Conservation (phyloP, 2,888 invertebrate genomes). For the Tholera decimalis region DNA sequence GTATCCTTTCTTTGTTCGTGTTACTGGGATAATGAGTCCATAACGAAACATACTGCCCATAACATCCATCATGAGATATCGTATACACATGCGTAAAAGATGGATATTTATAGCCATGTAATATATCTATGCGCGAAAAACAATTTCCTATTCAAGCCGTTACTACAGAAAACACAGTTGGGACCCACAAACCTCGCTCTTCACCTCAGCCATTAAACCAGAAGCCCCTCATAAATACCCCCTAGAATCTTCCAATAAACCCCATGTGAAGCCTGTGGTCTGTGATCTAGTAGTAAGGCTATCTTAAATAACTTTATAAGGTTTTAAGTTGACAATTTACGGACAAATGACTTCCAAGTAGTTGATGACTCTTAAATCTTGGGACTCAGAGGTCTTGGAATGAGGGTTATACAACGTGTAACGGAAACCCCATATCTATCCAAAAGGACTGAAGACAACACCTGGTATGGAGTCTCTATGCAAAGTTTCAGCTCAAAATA, state of each 20-base stretch:
- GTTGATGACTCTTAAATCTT: not conserved
- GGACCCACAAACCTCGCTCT: conserved; percentile 18
- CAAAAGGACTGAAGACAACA: too few species aligned
- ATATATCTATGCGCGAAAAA: not conserved
- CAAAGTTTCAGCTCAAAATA: too few species aligned
- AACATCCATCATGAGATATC: not conserved
- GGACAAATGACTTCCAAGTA: conserved; percentile 27
- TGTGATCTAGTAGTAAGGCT: conserved; percentile 37
- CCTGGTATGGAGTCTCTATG: too few species aligned
- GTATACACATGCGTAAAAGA: not conserved
- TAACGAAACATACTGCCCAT: not conserved
- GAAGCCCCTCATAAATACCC: conserved; percentile 33
- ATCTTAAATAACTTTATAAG: conserved; percentile 30
- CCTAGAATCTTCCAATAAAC: conserved; percentile 15
- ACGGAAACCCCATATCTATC: too few species aligned
- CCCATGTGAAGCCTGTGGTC: conserved; percentile 24
- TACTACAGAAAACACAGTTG: conserved; percentile 21
- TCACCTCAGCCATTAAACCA: conserved; percentile 34
- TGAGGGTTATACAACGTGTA: too few species aligned
- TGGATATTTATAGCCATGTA: not conserved
- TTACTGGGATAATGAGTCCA: not conserved
- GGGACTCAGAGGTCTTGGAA: not conserved
- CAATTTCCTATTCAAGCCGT: conserved; percentile 2
- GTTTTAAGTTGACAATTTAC: conserved; percentile 45
- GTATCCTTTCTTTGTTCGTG: too few species aligned